Conservation (phyloP, 2,113 vertebrate genomes). For the Cervus canadensis region DNA sequence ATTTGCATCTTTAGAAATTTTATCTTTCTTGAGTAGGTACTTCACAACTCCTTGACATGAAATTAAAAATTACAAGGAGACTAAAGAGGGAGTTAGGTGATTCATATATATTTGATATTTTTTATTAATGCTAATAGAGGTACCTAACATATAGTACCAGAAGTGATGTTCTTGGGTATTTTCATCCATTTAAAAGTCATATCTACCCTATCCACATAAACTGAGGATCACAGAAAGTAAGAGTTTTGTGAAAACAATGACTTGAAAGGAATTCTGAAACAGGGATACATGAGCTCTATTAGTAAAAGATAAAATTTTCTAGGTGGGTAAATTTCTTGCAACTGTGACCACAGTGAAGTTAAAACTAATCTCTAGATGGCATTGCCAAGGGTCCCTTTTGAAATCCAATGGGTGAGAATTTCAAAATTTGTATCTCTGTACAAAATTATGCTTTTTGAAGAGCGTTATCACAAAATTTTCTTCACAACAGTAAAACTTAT, state of each 20-base stretch:
- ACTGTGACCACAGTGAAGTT: not conserved
- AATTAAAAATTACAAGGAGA: not conserved
- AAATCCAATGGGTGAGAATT: not conserved
- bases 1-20: not conserved
- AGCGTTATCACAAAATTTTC: not conserved
- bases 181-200: not conserved
- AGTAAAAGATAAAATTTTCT: not conserved
- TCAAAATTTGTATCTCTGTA: not conserved
- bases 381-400: not conserved
- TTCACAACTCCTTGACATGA: not conserved
- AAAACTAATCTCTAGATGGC: not conserved
- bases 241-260: not conserved
- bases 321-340: not conserved
- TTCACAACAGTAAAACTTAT: not conserved
- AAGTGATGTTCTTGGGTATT: not conserved
- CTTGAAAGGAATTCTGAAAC: not conserved
- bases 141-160: not conserved
- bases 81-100: not conserved
- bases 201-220: not conserved
- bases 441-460: not conserved
- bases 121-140: not conserved
- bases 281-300: not conserved
- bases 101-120: not conserved
- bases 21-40: not conserved
- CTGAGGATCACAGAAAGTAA: not conserved